Evolutionary conservation across 2,888 invertebrate genomes (phyloP).

Genomic region (Patella pellucida): DNA sequence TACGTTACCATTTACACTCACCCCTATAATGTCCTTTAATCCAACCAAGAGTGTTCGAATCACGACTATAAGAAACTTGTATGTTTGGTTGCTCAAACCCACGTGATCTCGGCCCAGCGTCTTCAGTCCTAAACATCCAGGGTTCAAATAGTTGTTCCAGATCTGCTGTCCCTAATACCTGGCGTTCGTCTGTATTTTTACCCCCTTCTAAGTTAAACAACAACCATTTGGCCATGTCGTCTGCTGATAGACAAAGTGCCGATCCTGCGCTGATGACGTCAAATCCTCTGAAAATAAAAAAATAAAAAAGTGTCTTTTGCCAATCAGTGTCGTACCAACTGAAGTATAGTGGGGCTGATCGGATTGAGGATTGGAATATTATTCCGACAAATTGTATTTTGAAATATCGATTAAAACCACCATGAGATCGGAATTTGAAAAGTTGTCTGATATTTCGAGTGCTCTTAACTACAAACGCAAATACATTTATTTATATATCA

Average conservation of each 20-base stretch:
- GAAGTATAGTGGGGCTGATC: no score
- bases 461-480: no score
- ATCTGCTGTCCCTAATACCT: constrained; percentile 24
- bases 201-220: constrained; percentile 39
- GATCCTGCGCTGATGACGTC: constrained; percentile 33
- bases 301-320: background rate
- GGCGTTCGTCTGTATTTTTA: constrained; percentile 16
- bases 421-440: no score
- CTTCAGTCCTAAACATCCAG: constrained; percentile 23
- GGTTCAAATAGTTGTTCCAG: constrained; percentile 38
- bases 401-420: no score
- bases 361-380: background rate
- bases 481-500: no score
- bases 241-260: constrained; percentile 40
- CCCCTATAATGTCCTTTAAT: constrained; percentile 55
- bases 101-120: constrained; percentile 21
- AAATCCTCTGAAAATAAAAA: constrained; percentile 29
- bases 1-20: constrained; percentile 21
- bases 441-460: no score
- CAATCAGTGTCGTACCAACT: background rate
- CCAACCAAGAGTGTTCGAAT: constrained; percentile 54
- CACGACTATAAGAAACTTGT: constrained; percentile 39
- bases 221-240: constrained; percentile 56
- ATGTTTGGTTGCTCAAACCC: constrained; percentile 38
- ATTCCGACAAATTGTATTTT: background rate